Evolutionary conservation across 2,113 vertebrate genomes (phyloP), one percentile per base, ranked within the genome.

Genomic region (Grammomys surdaster): DNA sequence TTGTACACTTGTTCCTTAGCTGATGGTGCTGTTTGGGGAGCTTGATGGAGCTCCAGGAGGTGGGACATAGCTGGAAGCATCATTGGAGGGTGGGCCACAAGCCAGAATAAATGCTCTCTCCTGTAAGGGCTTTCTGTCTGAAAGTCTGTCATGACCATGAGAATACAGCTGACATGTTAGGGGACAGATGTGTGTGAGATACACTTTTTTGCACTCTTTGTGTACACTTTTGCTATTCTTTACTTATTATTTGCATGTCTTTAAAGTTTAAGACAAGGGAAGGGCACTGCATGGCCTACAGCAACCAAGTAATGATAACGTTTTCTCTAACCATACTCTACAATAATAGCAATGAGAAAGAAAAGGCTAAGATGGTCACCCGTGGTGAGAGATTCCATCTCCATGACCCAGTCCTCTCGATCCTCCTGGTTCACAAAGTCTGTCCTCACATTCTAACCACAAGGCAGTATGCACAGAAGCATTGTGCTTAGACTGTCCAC

Each of bases 381-480:
- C 22, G 14, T 46, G 2, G 51, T 22, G 31, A 13, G 60, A n/a
- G 6, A 12, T 67, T 69, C 48, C 60, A 40, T 69, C 13, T 11
- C 0, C 9, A 0, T 1, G 58, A 36, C 54, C 40, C 10, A 33
- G 0, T 12, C 5, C 5, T 4, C 20, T 31, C 7, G 1, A 0
- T 40, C 72, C n/a, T 9, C 81, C 40, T 5, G 24, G 16, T 22
- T 22, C 43, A 40, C 36, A 28, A 46, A 19, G 19, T 11, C 65
- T 2, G 1, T 31, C 20, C 22, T 7, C 43, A 17, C 67, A 40
- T 46, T n/a, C 46, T n/a, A 24, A 13, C 67, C 13, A 13, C 2
- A 9, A 54, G 31, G 56, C 11, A 51, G n/a, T 5, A 4, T 1
- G 36, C 20, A 33, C 54, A 33, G 12, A 1, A 2, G 14, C 7